Evolutionary conservation across 2,888 invertebrate genomes (phyloP).

Genomic region (Ferdinandea cuprea): DNA sequence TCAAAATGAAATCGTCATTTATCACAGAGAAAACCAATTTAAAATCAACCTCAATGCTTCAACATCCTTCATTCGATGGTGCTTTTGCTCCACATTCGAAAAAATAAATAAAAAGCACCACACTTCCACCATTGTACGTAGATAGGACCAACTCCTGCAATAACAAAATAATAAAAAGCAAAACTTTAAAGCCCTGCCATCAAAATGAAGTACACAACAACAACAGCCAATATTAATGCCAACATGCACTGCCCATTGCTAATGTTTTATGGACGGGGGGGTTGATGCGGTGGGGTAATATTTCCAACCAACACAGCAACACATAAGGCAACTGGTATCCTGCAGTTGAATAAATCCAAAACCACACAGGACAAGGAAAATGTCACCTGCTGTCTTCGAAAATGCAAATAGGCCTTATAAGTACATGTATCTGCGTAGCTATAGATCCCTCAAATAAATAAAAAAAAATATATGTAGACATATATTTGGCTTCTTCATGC

Average conservation of each 20-base stretch:
- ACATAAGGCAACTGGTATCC: conserved; percentile 47
- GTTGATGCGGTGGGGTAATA: conserved; percentile 14
- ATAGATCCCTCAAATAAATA: not conserved
- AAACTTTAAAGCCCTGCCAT: conserved; percentile 55
- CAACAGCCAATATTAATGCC: conserved; percentile 54
- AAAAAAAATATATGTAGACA: not conserved
- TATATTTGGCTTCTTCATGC: conserved; percentile 14
- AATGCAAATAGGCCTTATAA: conserved; percentile 64
- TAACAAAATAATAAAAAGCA: conserved; percentile 33
- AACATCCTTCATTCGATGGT: conserved; percentile 46
- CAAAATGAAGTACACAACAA: conserved; percentile 55
- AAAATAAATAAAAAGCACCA: not conserved
- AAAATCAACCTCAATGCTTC: conserved; percentile 63
- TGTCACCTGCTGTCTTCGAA: conserved; percentile 71
- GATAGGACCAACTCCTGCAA: conserved; percentile 6
- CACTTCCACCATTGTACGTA: conserved; percentile 4
- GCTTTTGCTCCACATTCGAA: not conserved
- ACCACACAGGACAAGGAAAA: conserved; percentile 64
- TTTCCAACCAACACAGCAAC: not conserved
- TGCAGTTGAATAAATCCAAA: conserved; percentile 72
- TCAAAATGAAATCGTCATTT: conserved; percentile 71
- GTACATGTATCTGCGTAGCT: not conserved
- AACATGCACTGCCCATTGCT: conserved; percentile 47
- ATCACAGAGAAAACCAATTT: conserved; percentile 68
- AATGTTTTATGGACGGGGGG: conserved; percentile 49